Evolutionary conservation across 2,797 vertebrate species (phyloP), one percentile per base, ranked within the genome.

Genomic region (Avahi laniger): DNA sequence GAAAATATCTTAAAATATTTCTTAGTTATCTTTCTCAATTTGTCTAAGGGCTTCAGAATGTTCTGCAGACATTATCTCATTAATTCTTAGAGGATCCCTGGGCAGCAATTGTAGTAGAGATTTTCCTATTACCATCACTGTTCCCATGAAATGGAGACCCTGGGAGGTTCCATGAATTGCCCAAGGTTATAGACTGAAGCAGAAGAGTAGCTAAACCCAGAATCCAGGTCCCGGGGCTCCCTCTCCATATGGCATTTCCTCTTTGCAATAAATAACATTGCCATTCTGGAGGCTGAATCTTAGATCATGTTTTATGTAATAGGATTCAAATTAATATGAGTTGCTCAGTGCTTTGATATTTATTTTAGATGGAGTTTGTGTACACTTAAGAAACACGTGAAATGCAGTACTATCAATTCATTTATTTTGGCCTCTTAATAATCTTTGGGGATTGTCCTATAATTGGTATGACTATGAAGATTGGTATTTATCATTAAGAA

Each of bases 321-420:
- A 79, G 63, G 96, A 97, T 94, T 95, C 61, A 90, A 93, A 95
- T 95, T 81, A 91, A 89, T 87, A 63, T 35, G 43, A 90, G 91
- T 80, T 96, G 6, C 54, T 92, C 73, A 22, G 50, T 89, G 43
- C 38, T 86, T 35, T 88, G 76, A 75, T 95, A 89, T 81, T 96
- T 94, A 84, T 93, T 97, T 95, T 93, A 93, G 72, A 91, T 1
- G 12, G 38, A 96, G 30, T 43, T 65, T 91, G 30, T 91, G 69
- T 80, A 93, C 78, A 90, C 76, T 82, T 93, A 89, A 38, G 52
- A 97, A 94, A 87, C 50, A 76, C 43, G 46, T 28, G 92, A 91
- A 95, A 72, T 84, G 12, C 26, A 59, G 41, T 26, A 33, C 35
- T 78, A 50, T 38, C 46, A 38, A 18, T 85, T 41, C 67, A 94